Conservation (phyloP, 2,888 invertebrate genomes). For the Eilema depressum region DNA sequence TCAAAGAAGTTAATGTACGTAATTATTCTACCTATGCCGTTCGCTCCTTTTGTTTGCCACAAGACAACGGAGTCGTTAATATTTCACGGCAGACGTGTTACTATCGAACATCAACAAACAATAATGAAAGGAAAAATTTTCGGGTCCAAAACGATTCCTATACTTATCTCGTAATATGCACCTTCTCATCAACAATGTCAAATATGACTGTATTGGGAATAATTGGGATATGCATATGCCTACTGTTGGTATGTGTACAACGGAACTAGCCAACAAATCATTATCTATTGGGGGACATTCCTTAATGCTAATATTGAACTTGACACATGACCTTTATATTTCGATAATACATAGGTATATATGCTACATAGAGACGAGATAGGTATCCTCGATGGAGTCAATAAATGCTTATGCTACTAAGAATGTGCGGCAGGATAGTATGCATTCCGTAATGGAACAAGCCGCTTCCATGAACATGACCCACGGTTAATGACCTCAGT, state of each 20-base stretch:
- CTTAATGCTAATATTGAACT: not conserved
- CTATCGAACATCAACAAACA: too few species aligned
- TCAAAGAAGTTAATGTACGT: not conserved
- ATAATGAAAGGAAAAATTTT: too few species aligned
- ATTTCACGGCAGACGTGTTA: not conserved
- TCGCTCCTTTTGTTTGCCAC: not conserved
- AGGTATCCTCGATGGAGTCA: not conserved
- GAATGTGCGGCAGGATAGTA: not conserved
- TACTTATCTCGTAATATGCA: too few species aligned
- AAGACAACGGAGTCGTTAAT: not conserved
- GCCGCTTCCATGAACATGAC: not conserved
- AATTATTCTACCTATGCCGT: not conserved
- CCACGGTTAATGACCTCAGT: not conserved
- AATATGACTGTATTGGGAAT: too few species aligned
- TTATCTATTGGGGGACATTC: too few species aligned
- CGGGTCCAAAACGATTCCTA: too few species aligned
- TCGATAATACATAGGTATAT: not conserved
- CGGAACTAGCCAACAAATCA: too few species aligned
- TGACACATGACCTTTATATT: not conserved
- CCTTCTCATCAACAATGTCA: too few species aligned
- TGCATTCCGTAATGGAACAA: not conserved
- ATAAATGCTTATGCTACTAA: not conserved
- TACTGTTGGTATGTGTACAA: too few species aligned
- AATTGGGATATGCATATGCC: too few species aligned
- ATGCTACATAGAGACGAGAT: not conserved